Evolutionary conservation across 2,888 invertebrate species (phyloP), one percentile per base, ranked within the genome.

Genomic region (Drosophila nigritarsus): DNA sequence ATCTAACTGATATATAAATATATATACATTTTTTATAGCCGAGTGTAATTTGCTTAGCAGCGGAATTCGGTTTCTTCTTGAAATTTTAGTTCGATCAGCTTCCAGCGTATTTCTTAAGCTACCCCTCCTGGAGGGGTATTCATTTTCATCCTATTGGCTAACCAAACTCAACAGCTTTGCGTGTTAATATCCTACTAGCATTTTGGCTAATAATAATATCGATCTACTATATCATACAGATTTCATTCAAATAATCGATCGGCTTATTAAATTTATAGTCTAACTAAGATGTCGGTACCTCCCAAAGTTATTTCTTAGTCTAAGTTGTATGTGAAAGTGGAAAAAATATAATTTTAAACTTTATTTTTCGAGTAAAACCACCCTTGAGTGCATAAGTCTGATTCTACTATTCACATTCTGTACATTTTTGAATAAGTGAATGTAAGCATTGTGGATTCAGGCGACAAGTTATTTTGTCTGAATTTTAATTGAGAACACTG

Each of bases 201-300:
- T n/a, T 42, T 1, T 40, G 38, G 1, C 1, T n/a, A 40, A 40
- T 1, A 9, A 9, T 9, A n/a, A 40, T n/a, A 40, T 40, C 34
- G 34, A 0, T 36, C 34, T 15, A 36, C 9, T 40, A n/a, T n/a
- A 9, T 40, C 2, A 40, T 2, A 13, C 13, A 3, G 3, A 13
- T 42, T 20, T 13, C 20, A 13, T 6, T 42, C 2, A n/a, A 13
- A 13, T 0, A 20, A 20, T 20, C 13, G 13, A 3, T 20, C 0
- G 1, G 1, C 3, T 6, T 0, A 20, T 1, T 13, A 1, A 13
- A 13, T 13, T 20, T 45, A 13, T 20, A 7, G 1, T 6, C 1
- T 3, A 20, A 1, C 7, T 20, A 13, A 45, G 3, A 7, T 7
- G 13, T 13, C 3, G 1, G 7, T 13, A 15, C 13, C 13, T 20